A percentile compares a stretch with the other conserved stretches of the same genome.
These are phyloP conservation scores for Drosophila pachea DNA, from an alignment of 1,140 invertebrate species.

Conservation along the genomic window DNA sequence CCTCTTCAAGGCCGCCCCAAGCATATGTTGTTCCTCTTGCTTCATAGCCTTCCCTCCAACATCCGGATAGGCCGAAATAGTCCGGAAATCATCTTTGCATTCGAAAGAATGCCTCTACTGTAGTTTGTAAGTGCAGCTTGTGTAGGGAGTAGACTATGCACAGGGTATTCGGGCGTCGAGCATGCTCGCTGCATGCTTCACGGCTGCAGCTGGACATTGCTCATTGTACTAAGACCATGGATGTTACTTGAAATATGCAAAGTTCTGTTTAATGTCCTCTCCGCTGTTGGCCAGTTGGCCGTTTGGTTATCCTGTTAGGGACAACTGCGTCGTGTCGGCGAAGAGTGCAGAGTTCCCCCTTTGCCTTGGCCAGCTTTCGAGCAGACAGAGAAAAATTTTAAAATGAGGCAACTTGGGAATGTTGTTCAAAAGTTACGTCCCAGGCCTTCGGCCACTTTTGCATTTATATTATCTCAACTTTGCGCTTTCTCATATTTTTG, in stretches of 20 bases:
- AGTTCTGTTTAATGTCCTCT: slow-evolving; percentile 60
- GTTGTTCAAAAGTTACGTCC: slow-evolving; percentile 56
- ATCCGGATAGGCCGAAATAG: no score
- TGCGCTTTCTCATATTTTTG: slow-evolving; percentile 68
- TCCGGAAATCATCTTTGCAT: no score
- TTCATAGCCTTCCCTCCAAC: no score
- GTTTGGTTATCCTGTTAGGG: slow-evolving; percentile 42
- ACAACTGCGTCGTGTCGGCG: slow-evolving; percentile 33
- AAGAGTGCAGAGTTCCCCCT: slow-evolving; percentile 43
- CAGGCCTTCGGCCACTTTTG: slow-evolving; percentile 58
- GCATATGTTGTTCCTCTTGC: no score
- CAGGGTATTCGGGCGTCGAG: background rate
- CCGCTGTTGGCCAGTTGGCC: slow-evolving; percentile 45
- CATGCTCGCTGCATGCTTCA: background rate
- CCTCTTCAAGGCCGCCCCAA: no score
- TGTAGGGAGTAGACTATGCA: no score
- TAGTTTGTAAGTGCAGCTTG: background rate
- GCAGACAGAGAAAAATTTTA: slow-evolving; percentile 25
- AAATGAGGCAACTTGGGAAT: slow-evolving; percentile 43
- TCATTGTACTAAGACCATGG: slow-evolving; percentile 26
- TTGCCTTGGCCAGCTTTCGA: slow-evolving; percentile 19
- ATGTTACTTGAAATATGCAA: slow-evolving; percentile 65
- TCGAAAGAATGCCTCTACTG: background rate
- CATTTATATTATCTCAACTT: slow-evolving; percentile 73
- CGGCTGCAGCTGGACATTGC: slow-evolving; percentile 7